A percentile compares a stretch with the other conserved stretches of the same genome.
phyloP scores from a whole-genome alignment of 1,140 invertebrate genomes.

The Psix sp. region DNA sequence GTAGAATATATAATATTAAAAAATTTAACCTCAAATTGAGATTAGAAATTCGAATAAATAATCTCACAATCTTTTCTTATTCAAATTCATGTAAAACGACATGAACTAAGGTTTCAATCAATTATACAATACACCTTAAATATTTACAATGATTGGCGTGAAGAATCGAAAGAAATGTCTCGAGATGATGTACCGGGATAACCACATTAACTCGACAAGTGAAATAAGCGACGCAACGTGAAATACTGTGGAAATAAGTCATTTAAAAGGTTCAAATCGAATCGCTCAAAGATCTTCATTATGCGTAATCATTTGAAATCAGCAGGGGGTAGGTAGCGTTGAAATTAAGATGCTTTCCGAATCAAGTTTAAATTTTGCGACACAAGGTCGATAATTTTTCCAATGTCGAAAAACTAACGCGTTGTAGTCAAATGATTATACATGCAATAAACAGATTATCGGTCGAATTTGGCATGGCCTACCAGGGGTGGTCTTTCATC shows the following conservation, averaged over 20 bases:
- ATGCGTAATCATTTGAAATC: slow-evolving; percentile 41
- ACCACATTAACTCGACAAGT: no score
- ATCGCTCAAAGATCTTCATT: slow-evolving; percentile 34
- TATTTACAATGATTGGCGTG: no score
- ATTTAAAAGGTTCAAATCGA: slow-evolving; percentile 20
- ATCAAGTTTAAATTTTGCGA: slow-evolving; percentile 29
- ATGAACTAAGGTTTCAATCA: no score
- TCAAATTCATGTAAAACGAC: no score
- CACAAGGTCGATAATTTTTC: slow-evolving; percentile 9
- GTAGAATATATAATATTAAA: no score
- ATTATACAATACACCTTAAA: no score
- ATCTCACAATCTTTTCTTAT: no score
- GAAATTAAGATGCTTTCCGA: slow-evolving; percentile 39
- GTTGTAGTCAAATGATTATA: slow-evolving; percentile 64
- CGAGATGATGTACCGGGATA: no score
- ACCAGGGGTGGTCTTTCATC: slow-evolving; percentile 30
- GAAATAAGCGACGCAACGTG: background rate
- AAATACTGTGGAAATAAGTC: slow-evolving; percentile 16
- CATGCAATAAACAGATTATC: slow-evolving; percentile 74
- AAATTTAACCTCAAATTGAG: no score
- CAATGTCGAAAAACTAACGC: slow-evolving; percentile 6
- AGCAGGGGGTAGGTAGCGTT: slow-evolving; percentile 41
- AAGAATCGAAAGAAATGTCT: no score
- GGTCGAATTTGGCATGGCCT: slow-evolving; percentile 62
- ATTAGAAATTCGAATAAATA: no score